phyloP scores from a whole-genome alignment of 2,113 vertebrate species.

The Patagioenas fasciata region DNA sequence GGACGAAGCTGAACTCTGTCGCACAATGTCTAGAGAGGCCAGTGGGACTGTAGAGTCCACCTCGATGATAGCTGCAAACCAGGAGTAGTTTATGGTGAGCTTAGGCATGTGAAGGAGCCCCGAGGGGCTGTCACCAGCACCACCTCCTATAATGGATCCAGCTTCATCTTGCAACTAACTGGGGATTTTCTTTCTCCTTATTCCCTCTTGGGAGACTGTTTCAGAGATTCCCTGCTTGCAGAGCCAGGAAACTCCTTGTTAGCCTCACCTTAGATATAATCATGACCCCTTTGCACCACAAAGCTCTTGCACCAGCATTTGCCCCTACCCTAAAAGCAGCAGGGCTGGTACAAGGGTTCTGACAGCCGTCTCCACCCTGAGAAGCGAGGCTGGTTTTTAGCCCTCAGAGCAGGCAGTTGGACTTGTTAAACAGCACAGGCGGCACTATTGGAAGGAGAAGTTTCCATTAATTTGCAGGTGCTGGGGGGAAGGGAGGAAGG shows the following conservation, averaged over 20 bases:
- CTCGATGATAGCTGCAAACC: not conserved
- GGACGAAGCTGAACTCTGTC: not conserved
- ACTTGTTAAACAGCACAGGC: constrained; percentile 56
- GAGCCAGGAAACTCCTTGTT: not conserved
- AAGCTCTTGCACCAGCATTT: not conserved
- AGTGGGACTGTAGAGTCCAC: not conserved
- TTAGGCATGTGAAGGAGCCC: not conserved
- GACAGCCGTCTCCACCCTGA: not conserved
- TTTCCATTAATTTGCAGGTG: constrained; percentile 71
- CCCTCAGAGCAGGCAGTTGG: not conserved
- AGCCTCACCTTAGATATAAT: not conserved
- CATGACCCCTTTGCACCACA: not conserved
- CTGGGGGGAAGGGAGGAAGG: constrained; percentile 1
- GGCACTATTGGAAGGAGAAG: constrained; percentile 20
- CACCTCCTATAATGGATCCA: not conserved
- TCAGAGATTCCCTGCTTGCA: not conserved
- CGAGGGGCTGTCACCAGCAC: not conserved
- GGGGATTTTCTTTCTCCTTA: not conserved
- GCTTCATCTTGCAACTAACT: not conserved
- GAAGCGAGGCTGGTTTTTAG: not conserved
- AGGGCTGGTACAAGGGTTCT: not conserved
- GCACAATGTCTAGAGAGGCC: not conserved
- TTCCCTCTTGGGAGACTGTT: not conserved
- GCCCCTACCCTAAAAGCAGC: not conserved
- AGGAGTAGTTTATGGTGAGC: not conserved